Base-by-base conservation (phyloP, 30 jellyfish, hydroid and myxozoan species). In the Aurelia sp. region DNA sequence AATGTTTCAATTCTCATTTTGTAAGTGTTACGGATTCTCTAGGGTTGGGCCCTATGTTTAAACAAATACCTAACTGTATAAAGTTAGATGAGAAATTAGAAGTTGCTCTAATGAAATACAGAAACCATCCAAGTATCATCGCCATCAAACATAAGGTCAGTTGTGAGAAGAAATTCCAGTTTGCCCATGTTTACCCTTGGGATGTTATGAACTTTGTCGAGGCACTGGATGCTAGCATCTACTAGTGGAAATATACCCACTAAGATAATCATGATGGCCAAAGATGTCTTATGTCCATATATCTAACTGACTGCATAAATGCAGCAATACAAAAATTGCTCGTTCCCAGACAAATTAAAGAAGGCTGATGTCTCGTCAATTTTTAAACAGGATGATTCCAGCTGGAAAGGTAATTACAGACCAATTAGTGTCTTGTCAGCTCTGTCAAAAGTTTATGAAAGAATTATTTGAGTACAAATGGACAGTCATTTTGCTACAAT, bases 281-380 rank as follows among this genome's bases (percentile, higher is more conserved):
- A n/a, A n/a, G n/a, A n/a, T n/a, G n/a, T n/a, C n/a, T n/a, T n/a
- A n/a, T n/a, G 51, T 12, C 10, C 11, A 57, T 57, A n/a, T 57
- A 8, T 38, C 82, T 53, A 57, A 76, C 88, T 18, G 81, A 58
- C 35, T 76, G 88, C 63, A 57, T 76, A 57, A 76, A 76, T 38
- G 24, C 62, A 48, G 38, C 79, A 13, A 70, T 70, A 30, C n/a
- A 17, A 13, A 10, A 30, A 20, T 9, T 70, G 67, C 70, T 10
- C 21, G 30, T 20, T 63, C 21, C 74, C 74, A 63, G 74, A 63
- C 74, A 63, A 11, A 63, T 20, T 63, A 20, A n/a, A n/a, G n/a
- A n/a, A n/a, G n/a, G n/a, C n/a, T n/a, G n/a, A n/a, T n/a, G n/a
- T n/a, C n/a, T n/a, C n/a, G n/a, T n/a, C n/a, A n/a, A n/a, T n/a